Evolutionary conservation across 2,113 vertebrate species (phyloP).

Genomic region (Channa maculata): DNA sequence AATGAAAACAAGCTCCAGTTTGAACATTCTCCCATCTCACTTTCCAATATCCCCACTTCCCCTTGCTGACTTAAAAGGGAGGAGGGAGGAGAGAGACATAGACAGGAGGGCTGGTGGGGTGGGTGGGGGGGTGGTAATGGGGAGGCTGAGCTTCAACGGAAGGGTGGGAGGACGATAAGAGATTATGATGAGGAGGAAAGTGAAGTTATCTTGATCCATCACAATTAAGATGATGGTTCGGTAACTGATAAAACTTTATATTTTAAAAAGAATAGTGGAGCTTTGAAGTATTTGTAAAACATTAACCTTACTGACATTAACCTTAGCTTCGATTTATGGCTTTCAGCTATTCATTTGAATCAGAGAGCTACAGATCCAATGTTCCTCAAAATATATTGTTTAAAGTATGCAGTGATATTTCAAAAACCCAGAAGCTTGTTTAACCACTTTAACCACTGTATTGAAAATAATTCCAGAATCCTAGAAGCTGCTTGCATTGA

Average conservation of each 20-base stretch:
- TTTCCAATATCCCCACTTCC: slow-evolving; percentile 90
- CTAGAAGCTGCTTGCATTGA: too few relatives aligned
- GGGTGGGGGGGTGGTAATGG: background rate
- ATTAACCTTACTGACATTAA: background rate
- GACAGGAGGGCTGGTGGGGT: slow-evolving; percentile 26
- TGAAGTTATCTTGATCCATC: slow-evolving; percentile 37
- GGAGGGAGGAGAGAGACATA: slow-evolving; percentile 67
- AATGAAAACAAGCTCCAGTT: slow-evolving; percentile 97
- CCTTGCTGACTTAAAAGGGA: slow-evolving; percentile 80
- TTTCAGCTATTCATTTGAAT: too few relatives aligned
- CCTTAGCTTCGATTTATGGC: background rate
- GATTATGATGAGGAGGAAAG: slow-evolving; percentile 33
- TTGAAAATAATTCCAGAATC: too few relatives aligned
- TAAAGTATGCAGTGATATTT: too few relatives aligned
- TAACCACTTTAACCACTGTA: too few relatives aligned
- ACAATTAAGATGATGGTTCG: slow-evolving; percentile 28
- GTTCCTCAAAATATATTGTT: too few relatives aligned
- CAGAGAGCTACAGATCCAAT: too few relatives aligned
- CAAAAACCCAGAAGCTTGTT: too few relatives aligned
- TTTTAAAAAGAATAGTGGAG: slow-evolving; percentile 4
- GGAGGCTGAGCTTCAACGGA: slow-evolving; percentile 31
- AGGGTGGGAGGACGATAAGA: slow-evolving; percentile 28
- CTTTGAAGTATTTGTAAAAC: background rate
- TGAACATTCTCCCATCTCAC: slow-evolving; percentile 92
- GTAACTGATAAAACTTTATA: slow-evolving; percentile 26